Evolutionary conservation across 2,113 vertebrate genomes (phyloP).

Genomic region (Charina bottae): DNA sequence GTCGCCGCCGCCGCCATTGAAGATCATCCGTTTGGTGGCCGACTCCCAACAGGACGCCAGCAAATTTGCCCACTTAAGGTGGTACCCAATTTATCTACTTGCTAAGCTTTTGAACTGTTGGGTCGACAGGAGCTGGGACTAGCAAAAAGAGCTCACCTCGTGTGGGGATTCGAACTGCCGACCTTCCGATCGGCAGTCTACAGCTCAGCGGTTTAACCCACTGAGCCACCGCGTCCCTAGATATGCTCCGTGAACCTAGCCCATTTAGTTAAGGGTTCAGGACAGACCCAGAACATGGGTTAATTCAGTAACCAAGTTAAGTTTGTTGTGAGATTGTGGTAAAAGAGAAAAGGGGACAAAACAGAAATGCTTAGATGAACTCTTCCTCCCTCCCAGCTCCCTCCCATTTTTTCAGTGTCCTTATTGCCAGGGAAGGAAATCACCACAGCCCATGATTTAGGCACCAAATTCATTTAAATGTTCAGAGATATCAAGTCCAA

Average conservation of each 20-base stretch:
- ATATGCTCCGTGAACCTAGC: neutral
- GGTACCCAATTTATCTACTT: too few species aligned
- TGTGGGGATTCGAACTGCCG: too few species aligned
- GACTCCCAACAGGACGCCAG: too few species aligned
- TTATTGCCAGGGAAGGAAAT: neutral
- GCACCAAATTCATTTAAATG: neutral
- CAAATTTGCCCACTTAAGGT: too few species aligned
- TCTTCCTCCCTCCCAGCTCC: neutral
- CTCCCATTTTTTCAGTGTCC: neutral
- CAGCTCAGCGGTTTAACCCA: too few species aligned
- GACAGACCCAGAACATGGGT: neutral
- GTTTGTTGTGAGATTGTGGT: neutral
- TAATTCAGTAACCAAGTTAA: neutral
- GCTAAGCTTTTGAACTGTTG: too few species aligned
- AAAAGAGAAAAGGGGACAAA: neutral
- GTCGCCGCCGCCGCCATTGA: too few species aligned
- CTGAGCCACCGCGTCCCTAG: too few species aligned
- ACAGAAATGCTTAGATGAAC: neutral
- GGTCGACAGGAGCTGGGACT: too few species aligned
- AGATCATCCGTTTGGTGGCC: too few species aligned
- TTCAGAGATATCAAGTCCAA: neutral
- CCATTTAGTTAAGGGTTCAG: neutral
- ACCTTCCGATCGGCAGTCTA: too few species aligned
- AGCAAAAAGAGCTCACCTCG: too few species aligned
- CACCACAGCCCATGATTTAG: neutral